Evolutionary conservation across 92 coral and sea anemone species (phyloP).

Genomic region (Heliopora coerulea): DNA sequence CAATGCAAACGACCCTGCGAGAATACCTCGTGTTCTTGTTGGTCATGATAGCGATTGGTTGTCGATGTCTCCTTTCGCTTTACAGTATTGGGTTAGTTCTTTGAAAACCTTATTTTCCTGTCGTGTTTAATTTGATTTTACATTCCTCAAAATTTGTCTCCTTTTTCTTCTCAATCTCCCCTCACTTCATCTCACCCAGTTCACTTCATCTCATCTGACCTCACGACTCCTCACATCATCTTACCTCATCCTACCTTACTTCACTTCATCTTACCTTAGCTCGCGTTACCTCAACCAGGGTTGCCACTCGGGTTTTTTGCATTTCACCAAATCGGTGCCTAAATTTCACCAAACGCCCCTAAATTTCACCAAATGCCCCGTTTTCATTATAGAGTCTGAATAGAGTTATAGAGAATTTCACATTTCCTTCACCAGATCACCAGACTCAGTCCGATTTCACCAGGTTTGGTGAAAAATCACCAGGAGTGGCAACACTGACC

Average conservation of each 20-base stretch:
- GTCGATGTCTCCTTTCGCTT: slow-evolving; percentile 88
- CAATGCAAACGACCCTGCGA: slow-evolving; percentile 72
- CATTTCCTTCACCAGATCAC: too few relatives aligned
- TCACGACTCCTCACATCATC: not conserved
- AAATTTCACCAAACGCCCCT: too few relatives aligned
- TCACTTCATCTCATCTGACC: not conserved
- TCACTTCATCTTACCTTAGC: slow-evolving; percentile 11
- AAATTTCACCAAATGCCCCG: too few relatives aligned
- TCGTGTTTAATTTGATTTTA: not conserved
- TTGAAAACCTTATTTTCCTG: too few relatives aligned
- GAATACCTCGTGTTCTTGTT: slow-evolving; percentile 86
- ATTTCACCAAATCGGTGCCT: too few relatives aligned
- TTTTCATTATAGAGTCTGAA: too few relatives aligned
- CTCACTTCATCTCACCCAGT: not conserved
- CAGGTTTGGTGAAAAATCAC: too few relatives aligned
- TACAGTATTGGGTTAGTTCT: slow-evolving; percentile 87
- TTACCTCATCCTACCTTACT: not conserved
- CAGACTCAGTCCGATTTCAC: too few relatives aligned
- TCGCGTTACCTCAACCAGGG: slow-evolving; percentile 8
- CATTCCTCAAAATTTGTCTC: not conserved
- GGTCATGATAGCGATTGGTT: slow-evolving; percentile 92
- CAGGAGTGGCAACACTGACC: too few relatives aligned
- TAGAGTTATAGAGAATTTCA: too few relatives aligned
- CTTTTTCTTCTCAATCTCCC: not conserved
- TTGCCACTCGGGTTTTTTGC: too few relatives aligned